Evolutionary conservation across 2,113 vertebrate genomes (phyloP).

Genomic region (Panthera tigris): DNA sequence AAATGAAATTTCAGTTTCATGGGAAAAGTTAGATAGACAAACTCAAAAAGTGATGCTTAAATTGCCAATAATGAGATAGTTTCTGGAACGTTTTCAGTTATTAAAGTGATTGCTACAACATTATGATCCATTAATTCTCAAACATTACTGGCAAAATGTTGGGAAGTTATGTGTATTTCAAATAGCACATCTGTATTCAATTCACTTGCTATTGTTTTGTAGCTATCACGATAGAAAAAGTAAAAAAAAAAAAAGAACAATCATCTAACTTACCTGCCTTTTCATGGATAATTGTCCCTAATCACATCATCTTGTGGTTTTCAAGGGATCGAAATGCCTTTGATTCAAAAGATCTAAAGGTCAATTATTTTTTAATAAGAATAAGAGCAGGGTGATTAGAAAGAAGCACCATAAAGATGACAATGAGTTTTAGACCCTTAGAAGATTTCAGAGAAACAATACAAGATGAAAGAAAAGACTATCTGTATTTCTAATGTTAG

Average conservation of each 20-base stretch:
- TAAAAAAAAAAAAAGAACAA: background rate
- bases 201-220: background rate
- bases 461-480: conserved; percentile 4
- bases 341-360: background rate
- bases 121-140: background rate
- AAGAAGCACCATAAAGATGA: background rate
- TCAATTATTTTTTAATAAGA: background rate
- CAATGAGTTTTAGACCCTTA: background rate
- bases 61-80: background rate
- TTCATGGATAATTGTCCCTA: background rate
- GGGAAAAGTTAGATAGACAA: background rate
- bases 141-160: background rate
- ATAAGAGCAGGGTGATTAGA: background rate
- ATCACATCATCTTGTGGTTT: background rate
- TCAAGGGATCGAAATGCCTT: background rate
- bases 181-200: background rate
- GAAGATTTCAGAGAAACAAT: background rate
- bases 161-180: background rate
- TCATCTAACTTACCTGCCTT: background rate
- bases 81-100: background rate
- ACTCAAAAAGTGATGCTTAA: conserved; percentile 16
- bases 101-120: background rate
- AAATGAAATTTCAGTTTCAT: background rate
- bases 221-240: background rate
- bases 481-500: background rate